phyloP scores from a whole-genome alignment of 1,140 invertebrate genomes.

The Subanguina moxae region DNA sequence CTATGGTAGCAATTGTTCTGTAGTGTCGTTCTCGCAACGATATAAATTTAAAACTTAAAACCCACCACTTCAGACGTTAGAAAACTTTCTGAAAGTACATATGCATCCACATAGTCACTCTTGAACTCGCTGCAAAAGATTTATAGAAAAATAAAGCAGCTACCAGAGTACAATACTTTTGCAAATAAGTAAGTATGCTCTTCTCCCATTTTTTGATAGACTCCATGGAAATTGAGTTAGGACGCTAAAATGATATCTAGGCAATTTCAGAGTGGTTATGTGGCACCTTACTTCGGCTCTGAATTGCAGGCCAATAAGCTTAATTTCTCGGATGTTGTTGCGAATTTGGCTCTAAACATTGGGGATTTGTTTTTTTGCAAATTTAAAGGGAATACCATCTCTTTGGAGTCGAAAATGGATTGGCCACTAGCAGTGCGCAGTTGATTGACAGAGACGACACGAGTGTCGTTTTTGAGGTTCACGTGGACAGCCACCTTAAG shows the following conservation, averaged over 20 bases:
- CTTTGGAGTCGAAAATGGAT: conserved; percentile 41
- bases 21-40: no score
- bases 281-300: conserved; percentile 39
- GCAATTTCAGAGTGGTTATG: no score
- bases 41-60: background rate
- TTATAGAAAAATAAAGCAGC: background rate
- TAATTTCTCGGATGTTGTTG: conserved; percentile 55
- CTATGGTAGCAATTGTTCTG: no score
- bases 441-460: conserved; percentile 39
- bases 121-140: conserved; percentile 53
- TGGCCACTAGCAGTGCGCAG: conserved; percentile 41
- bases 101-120: conserved; percentile 52
- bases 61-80: conserved; percentile 46
- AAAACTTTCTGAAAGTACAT: conserved; percentile 51
- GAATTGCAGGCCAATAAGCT: conserved; percentile 53
- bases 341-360: conserved; percentile 40
- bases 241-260: background rate
- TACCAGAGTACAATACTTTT: conserved; percentile 11
- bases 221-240: conserved; percentile 26
- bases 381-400: conserved; percentile 17
- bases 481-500: conserved; percentile 14
- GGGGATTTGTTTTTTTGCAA: background rate
- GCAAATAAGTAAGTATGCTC: conserved; percentile 40
- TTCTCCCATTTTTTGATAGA: conserved; percentile 47
- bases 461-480: conserved; percentile 20